Conservation (phyloP, 2,113 vertebrate species). For the Osmerus eperlanus region DNA sequence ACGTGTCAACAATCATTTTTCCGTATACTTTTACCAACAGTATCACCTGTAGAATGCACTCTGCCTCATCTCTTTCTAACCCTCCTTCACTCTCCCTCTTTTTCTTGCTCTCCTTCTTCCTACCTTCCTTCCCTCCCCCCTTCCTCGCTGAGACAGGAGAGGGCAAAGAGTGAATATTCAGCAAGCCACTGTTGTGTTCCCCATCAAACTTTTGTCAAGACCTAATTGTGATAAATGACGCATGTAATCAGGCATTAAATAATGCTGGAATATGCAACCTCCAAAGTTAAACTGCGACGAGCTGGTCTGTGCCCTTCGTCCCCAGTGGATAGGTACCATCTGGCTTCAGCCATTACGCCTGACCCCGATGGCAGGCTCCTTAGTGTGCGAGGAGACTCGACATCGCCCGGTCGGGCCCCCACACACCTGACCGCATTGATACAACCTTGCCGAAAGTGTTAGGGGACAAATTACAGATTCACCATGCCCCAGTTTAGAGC, state of each 20-base stretch:
- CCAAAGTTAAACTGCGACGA: conserved; percentile 72
- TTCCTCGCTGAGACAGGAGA: conserved; percentile 62
- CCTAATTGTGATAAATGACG: conserved; percentile 82
- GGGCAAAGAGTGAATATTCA: conserved; percentile 73
- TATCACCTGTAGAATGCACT: too few species aligned
- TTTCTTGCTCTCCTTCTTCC: neutral
- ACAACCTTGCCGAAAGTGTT: conserved; percentile 73
- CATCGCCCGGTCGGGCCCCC: conserved; percentile 69
- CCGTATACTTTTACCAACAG: too few species aligned
- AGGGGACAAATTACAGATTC: conserved; percentile 68
- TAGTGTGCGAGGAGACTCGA: conserved; percentile 71
- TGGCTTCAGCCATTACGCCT: conserved; percentile 67
- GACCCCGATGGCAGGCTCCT: conserved; percentile 74
- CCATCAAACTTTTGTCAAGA: conserved; percentile 77
- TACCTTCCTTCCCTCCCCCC: conserved; percentile 5
- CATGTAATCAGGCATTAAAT: conserved; percentile 80
- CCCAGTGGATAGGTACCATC: conserved; percentile 76
- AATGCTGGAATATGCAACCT: conserved; percentile 75
- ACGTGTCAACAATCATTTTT: too few species aligned
- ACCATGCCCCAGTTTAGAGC: conserved; percentile 40
- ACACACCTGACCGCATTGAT: conserved; percentile 70
- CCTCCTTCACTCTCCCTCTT: conserved; percentile 5
- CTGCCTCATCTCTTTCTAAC: neutral
- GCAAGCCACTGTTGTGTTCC: conserved; percentile 68
- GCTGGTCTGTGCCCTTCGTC: conserved; percentile 69